phyloP scores from a whole-genome alignment of 2,888 invertebrate species.

The Athalia circularis region DNA sequence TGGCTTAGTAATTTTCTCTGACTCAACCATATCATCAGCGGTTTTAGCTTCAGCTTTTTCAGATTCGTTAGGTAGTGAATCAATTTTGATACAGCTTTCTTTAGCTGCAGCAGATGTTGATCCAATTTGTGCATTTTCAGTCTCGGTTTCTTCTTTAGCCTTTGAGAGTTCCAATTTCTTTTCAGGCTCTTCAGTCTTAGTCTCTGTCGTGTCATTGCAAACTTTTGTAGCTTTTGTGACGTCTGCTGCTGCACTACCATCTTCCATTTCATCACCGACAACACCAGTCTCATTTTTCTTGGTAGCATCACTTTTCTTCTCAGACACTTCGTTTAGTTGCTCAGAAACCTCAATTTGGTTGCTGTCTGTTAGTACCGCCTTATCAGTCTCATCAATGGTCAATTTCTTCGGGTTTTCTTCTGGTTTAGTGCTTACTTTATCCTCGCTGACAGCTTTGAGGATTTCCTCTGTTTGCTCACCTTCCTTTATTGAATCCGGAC shows the following conservation, averaged over 20 bases:
- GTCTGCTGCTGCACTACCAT: slow-evolving; percentile 44
- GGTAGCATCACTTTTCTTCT: slow-evolving; percentile 20
- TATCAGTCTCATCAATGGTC: slow-evolving; percentile 46
- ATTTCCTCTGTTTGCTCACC: slow-evolving; percentile 41
- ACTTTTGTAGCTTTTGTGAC: background rate
- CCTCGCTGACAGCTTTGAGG: slow-evolving; percentile 38
- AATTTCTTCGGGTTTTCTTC: slow-evolving; percentile 45
- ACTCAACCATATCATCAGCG: slow-evolving; percentile 50
- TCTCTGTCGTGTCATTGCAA: slow-evolving; percentile 45
- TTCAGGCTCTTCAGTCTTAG: slow-evolving; percentile 56
- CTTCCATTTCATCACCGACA: slow-evolving; percentile 28
- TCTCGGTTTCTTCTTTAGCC: slow-evolving; percentile 50
- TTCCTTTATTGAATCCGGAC: slow-evolving; percentile 26
- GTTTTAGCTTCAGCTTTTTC: slow-evolving; percentile 49
- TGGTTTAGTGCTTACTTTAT: slow-evolving; percentile 4
- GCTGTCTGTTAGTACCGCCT: slow-evolving; percentile 49
- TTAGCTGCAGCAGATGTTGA: slow-evolving; percentile 53
- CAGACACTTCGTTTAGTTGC: slow-evolving; percentile 45
- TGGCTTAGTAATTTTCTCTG: slow-evolving; percentile 46
- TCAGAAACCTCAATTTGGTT: slow-evolving; percentile 44
- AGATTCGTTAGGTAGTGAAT: slow-evolving; percentile 49
- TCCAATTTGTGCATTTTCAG: slow-evolving; percentile 48
- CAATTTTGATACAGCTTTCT: slow-evolving; percentile 35
- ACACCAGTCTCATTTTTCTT: slow-evolving; percentile 25
- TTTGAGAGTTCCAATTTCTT: slow-evolving; percentile 50